A percentile compares a stretch with the other conserved stretches of the same genome.
These are phyloP conservation scores for Leptocoma aspasia DNA, from an alignment of 2,113 vertebrate species.

Conservation along the genomic window DNA sequence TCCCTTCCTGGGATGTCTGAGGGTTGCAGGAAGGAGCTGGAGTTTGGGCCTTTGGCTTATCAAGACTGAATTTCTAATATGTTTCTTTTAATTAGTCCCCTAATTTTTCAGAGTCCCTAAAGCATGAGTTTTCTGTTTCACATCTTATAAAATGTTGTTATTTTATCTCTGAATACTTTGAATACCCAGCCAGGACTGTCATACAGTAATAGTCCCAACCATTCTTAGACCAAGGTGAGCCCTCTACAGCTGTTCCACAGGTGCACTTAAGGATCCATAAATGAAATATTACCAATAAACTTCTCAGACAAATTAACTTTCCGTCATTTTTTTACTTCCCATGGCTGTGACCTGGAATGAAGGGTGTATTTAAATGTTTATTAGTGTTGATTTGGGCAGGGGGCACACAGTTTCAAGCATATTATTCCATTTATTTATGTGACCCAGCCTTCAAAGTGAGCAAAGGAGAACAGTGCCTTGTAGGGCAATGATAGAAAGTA, in stretches of 20 bases:
- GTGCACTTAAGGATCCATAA: neutral
- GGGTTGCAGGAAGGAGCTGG: neutral
- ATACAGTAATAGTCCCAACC: too few relatives aligned
- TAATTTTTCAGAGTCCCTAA: neutral
- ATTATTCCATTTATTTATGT: neutral
- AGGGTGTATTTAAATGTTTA: neutral
- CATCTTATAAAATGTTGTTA: neutral
- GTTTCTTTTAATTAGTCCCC: neutral
- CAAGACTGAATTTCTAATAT: neutral
- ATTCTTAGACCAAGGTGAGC: neutral
- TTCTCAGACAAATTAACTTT: neutral
- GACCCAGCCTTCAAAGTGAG: neutral
- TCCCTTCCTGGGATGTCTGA: neutral
- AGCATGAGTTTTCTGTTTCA: neutral
- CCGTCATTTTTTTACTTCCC: fast-evolving
- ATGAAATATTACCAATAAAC: neutral
- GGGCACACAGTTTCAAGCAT: neutral
- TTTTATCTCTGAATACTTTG: neutral
- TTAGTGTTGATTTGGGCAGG: neutral
- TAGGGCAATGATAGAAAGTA: neutral
- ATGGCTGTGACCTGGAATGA: neutral
- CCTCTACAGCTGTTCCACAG: neutral
- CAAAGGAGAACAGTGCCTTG: neutral
- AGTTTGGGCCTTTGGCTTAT: neutral
- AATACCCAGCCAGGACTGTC: neutral